Percentiles rank a stretch among this genome's conserved stretches.
Conservation (phyloP, 2,888 invertebrate species). For the Buathra laborator region DNA sequence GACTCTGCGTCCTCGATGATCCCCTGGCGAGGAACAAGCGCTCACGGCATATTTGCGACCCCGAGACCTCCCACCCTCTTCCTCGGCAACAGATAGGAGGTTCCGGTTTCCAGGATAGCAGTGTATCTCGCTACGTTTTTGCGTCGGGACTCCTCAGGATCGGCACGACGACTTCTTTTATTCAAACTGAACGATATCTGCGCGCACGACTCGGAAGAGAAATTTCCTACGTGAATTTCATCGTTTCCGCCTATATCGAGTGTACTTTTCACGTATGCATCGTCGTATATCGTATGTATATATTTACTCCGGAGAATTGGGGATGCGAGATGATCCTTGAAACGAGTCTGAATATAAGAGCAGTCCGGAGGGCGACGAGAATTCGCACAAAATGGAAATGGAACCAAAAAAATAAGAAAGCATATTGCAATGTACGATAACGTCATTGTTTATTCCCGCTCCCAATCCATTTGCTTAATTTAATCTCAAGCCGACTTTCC, state of each 20-base stretch:
- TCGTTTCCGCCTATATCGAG: neutral
- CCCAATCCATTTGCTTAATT: constrained; percentile 13
- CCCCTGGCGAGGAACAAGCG: constrained; percentile 38
- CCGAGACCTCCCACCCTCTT: constrained; percentile 2
- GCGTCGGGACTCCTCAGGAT: neutral
- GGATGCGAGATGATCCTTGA: neutral
- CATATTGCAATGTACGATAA: neutral
- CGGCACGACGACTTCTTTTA: constrained; percentile 3
- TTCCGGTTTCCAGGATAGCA: constrained; percentile 22
- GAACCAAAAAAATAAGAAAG: neutral
- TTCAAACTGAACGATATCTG: constrained; percentile 46
- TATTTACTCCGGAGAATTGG: constrained; percentile 19
- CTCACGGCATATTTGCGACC: constrained; percentile 29
- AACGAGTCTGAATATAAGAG: constrained; percentile 21
- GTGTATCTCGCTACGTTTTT: neutral
- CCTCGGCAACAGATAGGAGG: constrained; percentile 18
- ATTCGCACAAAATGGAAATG: neutral
- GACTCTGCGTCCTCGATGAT: constrained; percentile 42
- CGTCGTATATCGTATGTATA: constrained; percentile 22
- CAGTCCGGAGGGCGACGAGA: neutral
- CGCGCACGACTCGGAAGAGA: neutral
- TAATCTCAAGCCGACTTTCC: constrained; percentile 19
- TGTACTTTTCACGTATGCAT: constrained; percentile 27
- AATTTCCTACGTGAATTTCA: constrained; percentile 27
- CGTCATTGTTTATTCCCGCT: constrained; percentile 21